Evolutionary conservation across 2,888 invertebrate species (phyloP), one percentile per base, ranked within the genome.

Genomic region (Drosophila dives): DNA sequence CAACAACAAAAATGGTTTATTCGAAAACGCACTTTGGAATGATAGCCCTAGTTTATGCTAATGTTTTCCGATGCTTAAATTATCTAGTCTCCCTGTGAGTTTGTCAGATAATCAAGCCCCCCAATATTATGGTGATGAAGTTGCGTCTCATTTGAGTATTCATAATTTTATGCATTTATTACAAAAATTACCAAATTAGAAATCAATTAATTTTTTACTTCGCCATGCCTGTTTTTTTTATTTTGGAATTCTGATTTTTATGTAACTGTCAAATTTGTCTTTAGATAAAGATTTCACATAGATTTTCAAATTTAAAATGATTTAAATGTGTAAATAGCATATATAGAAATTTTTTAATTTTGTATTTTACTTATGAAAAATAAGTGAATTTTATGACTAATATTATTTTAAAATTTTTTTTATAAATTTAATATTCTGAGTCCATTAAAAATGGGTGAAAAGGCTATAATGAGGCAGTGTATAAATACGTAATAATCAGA

Each of bases 31-130:
- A 81, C 83, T 84, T 84, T 50, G 89, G 59, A 79, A 84, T 89
- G 85, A 84, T 89, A 84, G 83, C 89, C 82, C 85, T 81, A 89
- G 87, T 74, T 84, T 84, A 89, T 85, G 86, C 83, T 89, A 87
- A 85, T 89, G 88, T 72, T 78, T 79, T 74, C 80, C 70, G 63
- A 65, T 79, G 68, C 73, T 65, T 77, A 68, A 78, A 80, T 71
- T 67, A 77, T 64, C 50, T 63, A 51, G 64, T 50, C 48, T 63
- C 63, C 53, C 45, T 17, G 2, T 59, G 50, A 55, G 48, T 42
- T 29, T 33, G 54, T 40, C 60, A 55, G 26, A 8, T 54, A 32
- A 7, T 49, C 56, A 60, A 29, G 38, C 33, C 26, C 54, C 23
- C 11, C 8, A 20, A 20, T 33, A 42, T 17, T 4, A n/a, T 29